A percentile compares a stretch with the other conserved stretches of the same genome.
These are phyloP conservation scores for Psittacula echo DNA, from an alignment of 2,797 vertebrate genomes.

Conservation along the genomic window DNA sequence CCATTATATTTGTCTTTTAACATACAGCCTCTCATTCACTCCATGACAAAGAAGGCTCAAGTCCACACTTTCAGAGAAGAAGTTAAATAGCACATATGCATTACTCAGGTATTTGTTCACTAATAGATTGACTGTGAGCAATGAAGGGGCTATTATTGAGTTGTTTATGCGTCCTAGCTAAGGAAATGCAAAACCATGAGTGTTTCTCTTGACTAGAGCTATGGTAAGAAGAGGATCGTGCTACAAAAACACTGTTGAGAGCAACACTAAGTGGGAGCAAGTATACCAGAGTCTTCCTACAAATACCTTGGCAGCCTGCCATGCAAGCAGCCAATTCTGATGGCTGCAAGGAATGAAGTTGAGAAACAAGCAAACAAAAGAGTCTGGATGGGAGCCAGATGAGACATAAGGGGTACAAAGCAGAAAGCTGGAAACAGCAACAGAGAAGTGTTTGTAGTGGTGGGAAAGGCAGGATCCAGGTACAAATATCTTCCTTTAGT, in stretches of 20 bases:
- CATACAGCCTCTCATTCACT: not conserved
- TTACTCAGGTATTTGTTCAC: not conserved
- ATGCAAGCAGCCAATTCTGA: not conserved
- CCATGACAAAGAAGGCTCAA: not conserved
- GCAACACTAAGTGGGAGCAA: not conserved
- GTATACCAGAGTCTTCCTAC: not conserved
- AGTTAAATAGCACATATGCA: not conserved
- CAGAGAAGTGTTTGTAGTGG: not conserved
- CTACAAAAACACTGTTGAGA: slow-evolving; percentile 1
- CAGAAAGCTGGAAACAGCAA: not conserved
- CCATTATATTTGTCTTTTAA: not conserved
- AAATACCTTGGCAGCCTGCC: slow-evolving; percentile 33
- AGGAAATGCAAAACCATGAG: not conserved
- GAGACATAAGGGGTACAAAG: not conserved
- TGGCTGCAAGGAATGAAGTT: slow-evolving; percentile 26
- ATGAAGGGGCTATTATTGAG: not conserved
- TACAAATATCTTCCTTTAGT: not conserved
- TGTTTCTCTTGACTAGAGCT: not conserved
- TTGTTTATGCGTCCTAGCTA: not conserved
- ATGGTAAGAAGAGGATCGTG: not conserved
- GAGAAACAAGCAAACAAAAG: not conserved
- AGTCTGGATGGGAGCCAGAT: not conserved
- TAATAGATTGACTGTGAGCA: not conserved
- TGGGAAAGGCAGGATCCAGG: not conserved
- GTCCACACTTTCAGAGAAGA: not conserved